phyloP scores from a whole-genome alignment of 2,888 invertebrate species.

The Lasioglossum oenotherae region DNA sequence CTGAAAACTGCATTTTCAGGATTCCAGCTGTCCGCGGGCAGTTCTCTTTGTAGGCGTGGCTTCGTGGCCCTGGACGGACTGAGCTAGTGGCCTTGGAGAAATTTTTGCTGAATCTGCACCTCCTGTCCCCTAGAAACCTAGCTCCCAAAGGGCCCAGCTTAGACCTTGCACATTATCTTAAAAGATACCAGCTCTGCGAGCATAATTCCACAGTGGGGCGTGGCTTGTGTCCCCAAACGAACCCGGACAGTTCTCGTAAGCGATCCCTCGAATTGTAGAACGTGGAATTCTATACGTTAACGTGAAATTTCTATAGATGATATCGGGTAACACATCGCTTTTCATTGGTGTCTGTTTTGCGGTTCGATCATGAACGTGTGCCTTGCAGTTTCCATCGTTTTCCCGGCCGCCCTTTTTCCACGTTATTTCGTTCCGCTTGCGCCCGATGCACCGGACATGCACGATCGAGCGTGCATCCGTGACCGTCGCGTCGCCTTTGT shows the following conservation, averaged over 20 bases:
- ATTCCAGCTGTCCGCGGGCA: too few relatives aligned
- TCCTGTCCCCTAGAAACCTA: background rate
- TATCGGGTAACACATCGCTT: background rate
- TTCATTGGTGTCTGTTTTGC: background rate
- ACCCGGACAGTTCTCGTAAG: background rate
- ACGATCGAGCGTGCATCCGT: conserved; percentile 52
- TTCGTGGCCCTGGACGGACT: background rate
- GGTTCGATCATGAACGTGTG: background rate
- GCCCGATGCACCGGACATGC: conserved; percentile 37
- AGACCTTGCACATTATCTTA: background rate
- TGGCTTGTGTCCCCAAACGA: background rate
- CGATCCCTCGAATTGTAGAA: background rate
- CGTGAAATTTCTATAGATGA: background rate
- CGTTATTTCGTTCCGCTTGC: conserved; percentile 37
- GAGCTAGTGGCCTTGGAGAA: background rate
- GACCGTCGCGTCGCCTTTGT: conserved; percentile 18
- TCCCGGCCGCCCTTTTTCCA: background rate
- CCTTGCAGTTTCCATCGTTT: background rate
- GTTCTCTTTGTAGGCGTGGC: background rate
- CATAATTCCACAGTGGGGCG: background rate
- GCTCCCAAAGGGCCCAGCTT: background rate
- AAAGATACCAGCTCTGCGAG: background rate
- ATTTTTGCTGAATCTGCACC: background rate
- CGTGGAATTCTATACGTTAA: too few relatives aligned
- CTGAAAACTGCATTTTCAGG: background rate